Percentiles rank a stretch among this genome's conserved stretches.
phyloP scores from a whole-genome alignment of 92 coral and sea anemone species.

The Anthopleura xanthogrammica region DNA sequence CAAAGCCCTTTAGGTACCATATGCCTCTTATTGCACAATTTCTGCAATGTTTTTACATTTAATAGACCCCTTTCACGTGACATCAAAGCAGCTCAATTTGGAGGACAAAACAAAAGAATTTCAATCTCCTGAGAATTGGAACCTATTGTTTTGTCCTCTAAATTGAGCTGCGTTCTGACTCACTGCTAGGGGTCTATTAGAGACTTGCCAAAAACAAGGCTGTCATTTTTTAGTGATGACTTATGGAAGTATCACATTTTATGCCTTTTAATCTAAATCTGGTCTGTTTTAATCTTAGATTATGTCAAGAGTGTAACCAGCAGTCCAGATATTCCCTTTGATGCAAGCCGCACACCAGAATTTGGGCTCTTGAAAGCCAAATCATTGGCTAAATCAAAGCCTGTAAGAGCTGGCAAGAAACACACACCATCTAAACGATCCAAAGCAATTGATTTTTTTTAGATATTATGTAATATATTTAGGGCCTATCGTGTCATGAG shows the following conservation, averaged over 20 bases:
- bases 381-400: not conserved
- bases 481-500: too few relatives aligned
- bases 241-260: not conserved
- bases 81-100: too few relatives aligned
- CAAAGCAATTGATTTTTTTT: constrained; percentile 36
- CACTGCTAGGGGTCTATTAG: too few relatives aligned
- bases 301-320: constrained; percentile 76
- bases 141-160: too few relatives aligned
- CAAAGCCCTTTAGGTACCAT: constrained; percentile 75
- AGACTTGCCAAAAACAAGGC: too few relatives aligned
- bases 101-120: too few relatives aligned
- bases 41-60: too few relatives aligned
- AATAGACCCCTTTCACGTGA: too few relatives aligned
- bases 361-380: constrained; percentile 72
- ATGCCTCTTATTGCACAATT: too few relatives aligned
- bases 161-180: too few relatives aligned
- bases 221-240: too few relatives aligned
- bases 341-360: constrained; percentile 76
- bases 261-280: not conserved
- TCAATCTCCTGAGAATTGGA: too few relatives aligned
- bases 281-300: constrained; percentile 42
- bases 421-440: constrained; percentile 19
- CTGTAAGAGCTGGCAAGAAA: constrained; percentile 6
- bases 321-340: constrained; percentile 87
- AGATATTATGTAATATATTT: not conserved